Evolutionary conservation across 2,797 vertebrate genomes (phyloP), one percentile per base, ranked within the genome.

Genomic region (Echiichthys vipera): DNA sequence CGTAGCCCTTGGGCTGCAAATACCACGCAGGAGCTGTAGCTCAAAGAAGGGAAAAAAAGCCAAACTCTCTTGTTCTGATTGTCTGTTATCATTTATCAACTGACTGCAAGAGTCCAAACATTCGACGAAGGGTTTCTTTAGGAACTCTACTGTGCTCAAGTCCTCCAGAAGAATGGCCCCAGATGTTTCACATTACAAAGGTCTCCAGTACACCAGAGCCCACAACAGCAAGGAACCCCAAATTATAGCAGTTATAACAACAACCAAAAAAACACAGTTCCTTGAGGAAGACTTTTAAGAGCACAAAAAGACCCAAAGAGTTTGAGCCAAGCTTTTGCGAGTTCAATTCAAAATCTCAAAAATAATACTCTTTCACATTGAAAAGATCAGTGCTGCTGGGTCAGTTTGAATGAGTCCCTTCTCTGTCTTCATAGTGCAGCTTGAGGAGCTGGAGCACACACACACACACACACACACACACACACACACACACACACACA

Each of bases 151-250:
- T 43, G 47, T 62, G 70, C 37, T 18, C 50, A 73, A 71, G 55
- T 61, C 57, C 32, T 65, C 72, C 70, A 67, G 46, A 67, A 77
- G 55, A 84, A 75, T 72, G 70, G 50, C 62, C 81, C 78, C 89
- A 92, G 88, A 78, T 94, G 92, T 83, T 93, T 90, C 88, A 83
- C 83, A 93, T 92, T 92, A 91, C 49, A 80, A 78, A 79, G 68
- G 62, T 85, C 79, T 71, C 77, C 65, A 65, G 80, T 36, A 45
- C 70, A 67, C 65, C 45, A 81, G 24, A 83, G 68, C 77, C 84
- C 81, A 86, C 77, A 83, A 71, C 71, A 88, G 77, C 75, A 72
- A 84, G 74, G 69, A 87, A 76, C 81, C 88, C 82, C 50, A 83
- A 89, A 90, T 86, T 81, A 85, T 30, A 88, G 71, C 62, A 39